Evolutionary conservation across 2,797 vertebrate genomes (phyloP), one percentile per base, ranked within the genome.

Genomic region (Momotus momota): DNA sequence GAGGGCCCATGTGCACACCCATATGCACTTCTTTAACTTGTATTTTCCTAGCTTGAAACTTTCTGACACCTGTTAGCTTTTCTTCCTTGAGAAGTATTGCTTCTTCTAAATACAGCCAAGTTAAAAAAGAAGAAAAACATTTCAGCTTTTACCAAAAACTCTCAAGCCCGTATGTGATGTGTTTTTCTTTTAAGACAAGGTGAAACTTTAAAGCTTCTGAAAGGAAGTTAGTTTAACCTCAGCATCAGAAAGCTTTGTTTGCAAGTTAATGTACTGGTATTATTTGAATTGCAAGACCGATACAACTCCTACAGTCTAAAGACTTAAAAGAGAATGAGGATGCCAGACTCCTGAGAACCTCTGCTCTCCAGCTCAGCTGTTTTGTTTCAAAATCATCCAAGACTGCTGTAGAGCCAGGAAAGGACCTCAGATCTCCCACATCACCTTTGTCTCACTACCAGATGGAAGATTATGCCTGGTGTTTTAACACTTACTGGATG

Each of bases 221-320:
- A 90, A 94, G 88, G 90, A 96, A 96, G 88, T 94, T 90, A 67
- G 87, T 77, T 96, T 82, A 92, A 95, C 85, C 87, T 87, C 86
- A 51, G 57, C 87, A 43, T 48, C 69, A 75, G 81, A 96, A 91
- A 90, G 69, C 69, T 96, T 90, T 95, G 77, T 94, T 96, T 96
- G 93, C 79, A 79, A 71, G 3, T 74, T 92, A 87, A 94, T 48
- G 75, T 77, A 60, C 79, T 0, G 2, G 25, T 54, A 31, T 88
- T 95, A 58, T 58, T 79, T 95, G 92, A 92, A 51, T 69, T 93
- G 55, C 79, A 71, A 67, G 86, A 91, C 57, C 79, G 78, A 72
- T 91, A 67, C 57, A 91, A n/a, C 33, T 93, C 72, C 75, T 74
- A 48, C 57, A 81, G 74, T 18, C 86, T 70, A 58, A 89, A 31